phyloP scores from a whole-genome alignment of 2,113 vertebrate species.

The Chloropsis hardwickii region DNA sequence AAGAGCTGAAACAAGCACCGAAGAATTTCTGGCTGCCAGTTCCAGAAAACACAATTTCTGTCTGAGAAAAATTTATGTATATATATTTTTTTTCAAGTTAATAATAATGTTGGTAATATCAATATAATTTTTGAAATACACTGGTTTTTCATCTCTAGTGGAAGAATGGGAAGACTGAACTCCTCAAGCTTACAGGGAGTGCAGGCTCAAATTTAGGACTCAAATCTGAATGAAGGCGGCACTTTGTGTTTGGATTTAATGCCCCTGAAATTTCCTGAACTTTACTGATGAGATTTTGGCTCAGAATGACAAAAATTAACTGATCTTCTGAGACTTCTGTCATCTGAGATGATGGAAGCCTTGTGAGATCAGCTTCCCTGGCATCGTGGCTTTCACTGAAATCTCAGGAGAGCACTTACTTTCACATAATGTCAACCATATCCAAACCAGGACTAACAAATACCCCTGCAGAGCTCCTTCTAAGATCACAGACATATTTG shows the following conservation, averaged over 20 bases:
- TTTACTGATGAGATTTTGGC: conserved; percentile 39
- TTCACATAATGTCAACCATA: conserved; percentile 45
- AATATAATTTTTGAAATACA: neutral
- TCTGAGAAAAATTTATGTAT: neutral
- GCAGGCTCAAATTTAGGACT: neutral
- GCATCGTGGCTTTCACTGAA: conserved; percentile 22
- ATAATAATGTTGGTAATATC: neutral
- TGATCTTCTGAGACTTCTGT: conserved; percentile 60
- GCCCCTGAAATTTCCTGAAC: conserved; percentile 30
- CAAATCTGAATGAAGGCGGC: neutral
- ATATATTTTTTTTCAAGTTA: neutral
- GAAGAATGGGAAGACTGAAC: neutral
- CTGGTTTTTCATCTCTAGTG: neutral
- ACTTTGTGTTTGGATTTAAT: neutral
- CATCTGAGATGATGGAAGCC: conserved; percentile 54
- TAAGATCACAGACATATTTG: conserved; percentile 19
- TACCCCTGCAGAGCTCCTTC: neutral
- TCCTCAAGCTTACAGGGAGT: neutral
- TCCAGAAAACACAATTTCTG: neutral
- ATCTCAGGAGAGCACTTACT: conserved; percentile 48
- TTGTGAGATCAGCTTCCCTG: conserved; percentile 64
- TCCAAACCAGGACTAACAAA: conserved; percentile 13
- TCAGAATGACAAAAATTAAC: conserved; percentile 43
- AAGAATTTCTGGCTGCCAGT: conserved; percentile 1
- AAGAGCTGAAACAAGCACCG: conserved; percentile 5